phyloP scores from a whole-genome alignment of 2,113 vertebrate species.

The Atrichornis clamosus region DNA sequence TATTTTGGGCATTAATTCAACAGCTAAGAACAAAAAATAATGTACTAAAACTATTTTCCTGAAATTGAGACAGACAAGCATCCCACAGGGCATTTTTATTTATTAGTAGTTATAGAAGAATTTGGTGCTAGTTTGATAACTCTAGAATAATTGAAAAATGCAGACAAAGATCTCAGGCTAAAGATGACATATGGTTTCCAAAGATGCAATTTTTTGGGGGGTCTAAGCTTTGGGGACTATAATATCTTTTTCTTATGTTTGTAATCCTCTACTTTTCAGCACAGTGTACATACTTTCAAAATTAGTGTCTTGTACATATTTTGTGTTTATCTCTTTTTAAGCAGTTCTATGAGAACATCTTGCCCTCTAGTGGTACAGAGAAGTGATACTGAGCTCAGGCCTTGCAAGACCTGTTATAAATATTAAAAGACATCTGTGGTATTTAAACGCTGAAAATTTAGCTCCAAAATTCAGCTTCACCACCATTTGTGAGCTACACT shows the following conservation, averaged over 20 bases:
- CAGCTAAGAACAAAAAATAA: background rate
- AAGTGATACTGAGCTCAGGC: background rate
- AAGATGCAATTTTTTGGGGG: background rate
- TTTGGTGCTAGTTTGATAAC: background rate
- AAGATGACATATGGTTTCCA: background rate
- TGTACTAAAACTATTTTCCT: background rate
- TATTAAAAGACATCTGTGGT: background rate
- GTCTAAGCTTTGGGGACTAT: background rate
- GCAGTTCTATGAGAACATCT: background rate
- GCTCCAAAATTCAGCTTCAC: too few species aligned
- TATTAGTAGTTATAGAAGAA: background rate
- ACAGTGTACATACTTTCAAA: background rate
- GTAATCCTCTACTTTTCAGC: background rate
- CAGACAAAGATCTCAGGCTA: background rate
- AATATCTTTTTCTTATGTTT: background rate
- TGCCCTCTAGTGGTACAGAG: conserved; percentile 18
- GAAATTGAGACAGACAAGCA: background rate
- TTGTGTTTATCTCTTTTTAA: background rate
- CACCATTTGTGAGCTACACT: background rate
- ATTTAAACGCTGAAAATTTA: background rate
- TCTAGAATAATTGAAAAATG: background rate
- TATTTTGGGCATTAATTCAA: background rate
- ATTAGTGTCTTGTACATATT: accelerated
- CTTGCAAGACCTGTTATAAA: background rate
- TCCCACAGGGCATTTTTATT: background rate